These are phyloP conservation scores for Pithys albifrons DNA, from an alignment of 2,113 vertebrate genomes.

Conservation along the genomic window DNA sequence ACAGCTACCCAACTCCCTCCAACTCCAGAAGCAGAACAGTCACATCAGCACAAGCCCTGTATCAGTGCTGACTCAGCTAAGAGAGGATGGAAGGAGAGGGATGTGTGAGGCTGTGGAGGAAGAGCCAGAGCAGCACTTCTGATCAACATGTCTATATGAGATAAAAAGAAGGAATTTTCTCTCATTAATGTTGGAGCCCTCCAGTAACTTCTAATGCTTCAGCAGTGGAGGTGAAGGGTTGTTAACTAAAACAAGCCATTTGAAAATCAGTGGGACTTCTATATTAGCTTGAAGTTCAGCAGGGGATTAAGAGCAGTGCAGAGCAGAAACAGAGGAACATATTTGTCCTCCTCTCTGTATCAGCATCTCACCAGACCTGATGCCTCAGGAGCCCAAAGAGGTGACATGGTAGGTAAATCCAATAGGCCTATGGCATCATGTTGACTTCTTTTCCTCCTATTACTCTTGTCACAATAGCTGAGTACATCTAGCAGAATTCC, in stretches of 20 bases:
- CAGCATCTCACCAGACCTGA: not conserved
- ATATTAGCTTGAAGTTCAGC: not conserved
- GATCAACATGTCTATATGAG: accelerated
- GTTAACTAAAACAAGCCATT: not conserved
- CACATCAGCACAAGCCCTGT: not conserved
- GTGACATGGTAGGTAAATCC: not conserved
- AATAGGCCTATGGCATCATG: not conserved
- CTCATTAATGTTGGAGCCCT: not conserved
- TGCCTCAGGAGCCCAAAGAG: not conserved
- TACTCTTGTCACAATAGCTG: not conserved
- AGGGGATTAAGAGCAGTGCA: not conserved
- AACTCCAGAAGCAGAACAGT: not conserved
- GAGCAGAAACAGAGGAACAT: not conserved
- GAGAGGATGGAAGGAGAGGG: not conserved
- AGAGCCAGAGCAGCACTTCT: not conserved
- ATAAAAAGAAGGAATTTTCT: not conserved
- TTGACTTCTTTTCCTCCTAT: not conserved
- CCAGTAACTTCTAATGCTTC: not conserved
- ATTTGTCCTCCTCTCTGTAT: not conserved
- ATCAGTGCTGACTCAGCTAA: not conserved
- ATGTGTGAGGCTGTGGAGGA: not conserved
- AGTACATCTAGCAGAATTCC: not conserved
- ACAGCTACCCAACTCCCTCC: not conserved
- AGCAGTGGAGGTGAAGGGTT: not conserved
- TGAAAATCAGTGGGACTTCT: not conserved